Evolutionary conservation across 2,113 vertebrate genomes (phyloP).

Genomic region (Felis chaus): DNA sequence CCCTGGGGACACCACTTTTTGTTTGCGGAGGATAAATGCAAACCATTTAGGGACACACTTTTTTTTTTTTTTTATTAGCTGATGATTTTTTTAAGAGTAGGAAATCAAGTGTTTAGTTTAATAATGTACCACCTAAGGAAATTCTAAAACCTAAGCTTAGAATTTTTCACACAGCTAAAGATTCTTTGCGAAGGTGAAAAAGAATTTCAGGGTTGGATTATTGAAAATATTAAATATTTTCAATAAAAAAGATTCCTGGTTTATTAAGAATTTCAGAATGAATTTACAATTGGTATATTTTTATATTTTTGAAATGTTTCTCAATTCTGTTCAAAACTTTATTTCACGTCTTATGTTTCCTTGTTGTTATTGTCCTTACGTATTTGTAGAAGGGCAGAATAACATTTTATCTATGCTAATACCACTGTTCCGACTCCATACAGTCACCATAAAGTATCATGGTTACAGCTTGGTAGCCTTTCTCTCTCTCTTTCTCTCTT

Average conservation of each 20-base stretch:
- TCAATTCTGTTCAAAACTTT: not conserved
- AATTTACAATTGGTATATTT: not conserved
- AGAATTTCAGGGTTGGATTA: not conserved
- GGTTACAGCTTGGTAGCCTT: not conserved
- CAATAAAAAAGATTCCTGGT: not conserved
- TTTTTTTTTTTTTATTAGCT: not conserved
- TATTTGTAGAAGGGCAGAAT: not conserved
- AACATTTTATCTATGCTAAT: not conserved
- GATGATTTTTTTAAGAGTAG: not conserved
- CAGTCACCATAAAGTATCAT: not conserved
- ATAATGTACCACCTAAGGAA: not conserved
- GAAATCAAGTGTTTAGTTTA: slow-evolving; percentile 32
- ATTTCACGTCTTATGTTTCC: not conserved
- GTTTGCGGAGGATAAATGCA: not conserved
- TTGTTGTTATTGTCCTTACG: not conserved
- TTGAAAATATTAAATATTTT: slow-evolving; percentile 36
- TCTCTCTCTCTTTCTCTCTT: not conserved
- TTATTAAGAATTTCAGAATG: slow-evolving; percentile 37
- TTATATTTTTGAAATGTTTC: not conserved
- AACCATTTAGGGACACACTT: not conserved
- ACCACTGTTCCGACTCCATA: not conserved
- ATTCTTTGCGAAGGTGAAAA: slow-evolving; percentile 8
- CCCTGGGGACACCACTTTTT: not conserved
- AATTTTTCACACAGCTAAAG: not conserved
- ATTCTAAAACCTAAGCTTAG: not conserved